Percentiles rank a stretch among this genome's conserved stretches.
Evolutionary conservation across 2,888 invertebrate species (phyloP).

Genomic region (Lasioglossum calceatum): DNA sequence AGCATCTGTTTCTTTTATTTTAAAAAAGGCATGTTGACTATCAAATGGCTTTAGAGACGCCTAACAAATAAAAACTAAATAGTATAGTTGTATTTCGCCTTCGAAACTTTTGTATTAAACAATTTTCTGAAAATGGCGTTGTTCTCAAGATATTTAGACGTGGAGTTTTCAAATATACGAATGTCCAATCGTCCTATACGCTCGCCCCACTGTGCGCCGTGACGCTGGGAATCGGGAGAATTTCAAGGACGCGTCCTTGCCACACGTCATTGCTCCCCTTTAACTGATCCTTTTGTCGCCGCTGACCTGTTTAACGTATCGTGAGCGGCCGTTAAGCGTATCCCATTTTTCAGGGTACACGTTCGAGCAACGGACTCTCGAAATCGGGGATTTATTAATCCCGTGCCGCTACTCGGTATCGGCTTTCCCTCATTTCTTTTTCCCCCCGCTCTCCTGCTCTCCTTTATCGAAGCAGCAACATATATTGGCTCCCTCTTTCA

Average conservation of each 20-base stretch:
- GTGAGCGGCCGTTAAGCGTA: conserved; percentile 22
- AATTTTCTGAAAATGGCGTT: not conserved
- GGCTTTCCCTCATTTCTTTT: conserved; percentile 4
- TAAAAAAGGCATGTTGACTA: no score
- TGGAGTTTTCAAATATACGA: not conserved
- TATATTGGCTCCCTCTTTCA: not conserved
- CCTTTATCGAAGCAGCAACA: not conserved
- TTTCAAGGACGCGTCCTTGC: conserved; percentile 51
- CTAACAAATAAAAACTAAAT: no score
- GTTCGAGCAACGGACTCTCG: conserved; percentile 12
- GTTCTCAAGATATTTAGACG: not conserved
- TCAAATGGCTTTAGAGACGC: no score
- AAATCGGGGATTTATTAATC: conserved; percentile 45
- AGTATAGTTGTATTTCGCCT: not conserved
- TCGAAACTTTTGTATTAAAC: not conserved
- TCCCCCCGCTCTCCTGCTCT: not conserved
- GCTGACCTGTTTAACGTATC: conserved; percentile 53
- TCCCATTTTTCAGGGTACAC: conserved; percentile 49
- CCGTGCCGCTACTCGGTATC: not conserved
- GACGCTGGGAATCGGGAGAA: conserved; percentile 1
- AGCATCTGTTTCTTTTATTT: no score
- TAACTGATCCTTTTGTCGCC: conserved; percentile 37
- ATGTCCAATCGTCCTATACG: not conserved
- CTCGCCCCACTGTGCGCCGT: not conserved
- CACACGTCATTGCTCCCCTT: conserved; percentile 22